These are phyloP conservation scores for Eilema caniola DNA, from an alignment of 2,888 invertebrate genomes.

Conservation along the genomic window DNA sequence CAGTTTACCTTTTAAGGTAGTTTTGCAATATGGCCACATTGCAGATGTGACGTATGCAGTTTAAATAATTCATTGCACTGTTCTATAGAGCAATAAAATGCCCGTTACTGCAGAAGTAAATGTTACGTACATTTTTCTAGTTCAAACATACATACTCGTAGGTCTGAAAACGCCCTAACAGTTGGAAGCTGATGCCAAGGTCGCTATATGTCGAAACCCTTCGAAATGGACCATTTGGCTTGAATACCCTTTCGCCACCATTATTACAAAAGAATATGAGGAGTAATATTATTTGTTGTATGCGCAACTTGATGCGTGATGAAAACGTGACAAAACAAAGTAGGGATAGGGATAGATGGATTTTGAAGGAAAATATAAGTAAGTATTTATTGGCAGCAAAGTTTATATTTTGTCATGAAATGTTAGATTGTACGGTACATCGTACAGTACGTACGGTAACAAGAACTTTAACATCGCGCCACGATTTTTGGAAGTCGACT, in stretches of 20 bases:
- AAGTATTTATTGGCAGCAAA: not conserved
- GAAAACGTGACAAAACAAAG: slow-evolving; percentile 15
- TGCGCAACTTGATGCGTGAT: slow-evolving; percentile 19
- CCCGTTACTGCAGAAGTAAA: not conserved
- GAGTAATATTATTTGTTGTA: slow-evolving; percentile 34
- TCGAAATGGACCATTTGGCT: slow-evolving; percentile 40
- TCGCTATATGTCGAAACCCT: slow-evolving; percentile 39
- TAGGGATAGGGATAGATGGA: not conserved
- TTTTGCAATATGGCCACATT: not conserved
- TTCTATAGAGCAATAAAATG: not conserved
- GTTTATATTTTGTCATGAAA: not conserved
- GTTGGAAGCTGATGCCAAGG: slow-evolving; percentile 31
- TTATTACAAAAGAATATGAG: slow-evolving; percentile 35
- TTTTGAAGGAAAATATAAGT: not conserved
- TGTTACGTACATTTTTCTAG: not conserved
- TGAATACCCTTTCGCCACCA: slow-evolving; percentile 39
- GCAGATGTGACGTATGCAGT: not conserved
- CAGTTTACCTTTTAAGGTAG: not conserved
- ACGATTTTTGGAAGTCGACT: no score
- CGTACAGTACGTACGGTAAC: no score
- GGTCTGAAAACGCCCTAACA: slow-evolving; percentile 23
- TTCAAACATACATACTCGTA: slow-evolving; percentile 10
- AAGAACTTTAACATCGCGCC: no score
- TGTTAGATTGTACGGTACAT: no score
- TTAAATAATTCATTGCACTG: not conserved